These are phyloP conservation scores for Trichoplusia ni DNA, from an alignment of 1,140 invertebrate species.

Conservation along the genomic window DNA sequence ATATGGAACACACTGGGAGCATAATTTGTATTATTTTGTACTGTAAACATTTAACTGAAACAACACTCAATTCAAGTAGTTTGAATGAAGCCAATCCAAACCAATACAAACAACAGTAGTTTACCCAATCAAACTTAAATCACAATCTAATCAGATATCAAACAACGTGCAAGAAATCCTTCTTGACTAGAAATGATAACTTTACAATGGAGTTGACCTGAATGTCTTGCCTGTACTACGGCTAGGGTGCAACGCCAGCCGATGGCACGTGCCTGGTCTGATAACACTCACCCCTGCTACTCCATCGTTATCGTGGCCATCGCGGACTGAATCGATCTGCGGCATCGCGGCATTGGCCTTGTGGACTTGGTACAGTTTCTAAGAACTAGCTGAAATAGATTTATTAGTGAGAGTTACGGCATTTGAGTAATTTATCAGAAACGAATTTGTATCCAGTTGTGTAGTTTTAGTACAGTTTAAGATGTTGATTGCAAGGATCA, in stretches of 20 bases:
- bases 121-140: too few species aligned
- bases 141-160: too few species aligned
- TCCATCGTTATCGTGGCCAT: constrained; percentile 15
- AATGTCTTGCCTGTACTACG: not conserved
- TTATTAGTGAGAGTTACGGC: not conserved
- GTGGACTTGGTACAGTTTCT: constrained; percentile 13
- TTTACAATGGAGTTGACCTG: constrained; percentile 11
- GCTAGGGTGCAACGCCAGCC: constrained; percentile 21
- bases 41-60: too few species aligned
- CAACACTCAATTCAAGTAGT: too few species aligned
- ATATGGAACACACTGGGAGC: too few species aligned
- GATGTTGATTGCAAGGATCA: too few species aligned
- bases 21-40: too few species aligned
- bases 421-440: too few species aligned
- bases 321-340: constrained; percentile 5
- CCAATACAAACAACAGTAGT: too few species aligned
- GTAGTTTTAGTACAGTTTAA: too few species aligned
- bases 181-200: not conserved
- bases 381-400: not conserved
- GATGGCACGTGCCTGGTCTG: constrained; percentile 27
- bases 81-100: too few species aligned
- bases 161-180: not conserved
- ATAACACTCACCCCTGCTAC: constrained; percentile 21
- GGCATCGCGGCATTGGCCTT: constrained; percentile 28
- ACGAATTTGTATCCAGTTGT: too few species aligned